Base-by-base conservation (phyloP, 64 coral and sea anemone species). In the Montipora sp. region DNA sequence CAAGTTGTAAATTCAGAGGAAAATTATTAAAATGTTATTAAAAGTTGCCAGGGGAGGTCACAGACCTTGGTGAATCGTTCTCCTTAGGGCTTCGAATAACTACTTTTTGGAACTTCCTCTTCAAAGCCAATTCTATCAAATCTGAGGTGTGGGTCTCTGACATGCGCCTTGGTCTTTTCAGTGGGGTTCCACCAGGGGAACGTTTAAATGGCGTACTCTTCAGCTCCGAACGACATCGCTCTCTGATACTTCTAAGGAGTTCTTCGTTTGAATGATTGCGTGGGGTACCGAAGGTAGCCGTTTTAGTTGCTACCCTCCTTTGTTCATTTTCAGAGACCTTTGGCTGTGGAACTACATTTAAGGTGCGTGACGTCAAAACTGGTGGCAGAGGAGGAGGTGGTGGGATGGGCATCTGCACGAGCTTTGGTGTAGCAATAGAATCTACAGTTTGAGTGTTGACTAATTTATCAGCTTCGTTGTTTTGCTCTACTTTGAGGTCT, bases 91-190 rank as follows among this genome's bases (percentile, higher is more conserved):
- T 96, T 20, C 72, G 66, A 13, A 96, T 55, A 88, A 44, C 65
- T 53, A 87, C 92, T 91, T 91, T 91, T 87, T 94, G 79, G 48
- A 96, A 96, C 67, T 96, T 96, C 76, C 88, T 94, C 75, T 90
- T 94, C 57, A 96, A 83, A 50, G 95, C 95, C 21, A 96, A 50
- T 11, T 88, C 94, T 58, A 96, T 94, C 60, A 96, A 65, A 55
- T 96, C 92, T 36, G 95, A 96, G 6, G 88, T 91, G 60, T 94
- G 88, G 70, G 47, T 94, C 61, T 94, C 92, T 27, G 92, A 94
- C 77, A 96, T 83, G 4, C 92, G 82, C 22, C 95, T 79, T 36
- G 57, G 78, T 61, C 95, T 87, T 82, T 96, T 96, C 5, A 94
- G 12, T 22, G 95, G 95, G 27, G 95, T 96, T n/a, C 91, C 91